phyloP scores from a whole-genome alignment of 2,113 vertebrate genomes.

The Chascanopsetta lugubris region DNA sequence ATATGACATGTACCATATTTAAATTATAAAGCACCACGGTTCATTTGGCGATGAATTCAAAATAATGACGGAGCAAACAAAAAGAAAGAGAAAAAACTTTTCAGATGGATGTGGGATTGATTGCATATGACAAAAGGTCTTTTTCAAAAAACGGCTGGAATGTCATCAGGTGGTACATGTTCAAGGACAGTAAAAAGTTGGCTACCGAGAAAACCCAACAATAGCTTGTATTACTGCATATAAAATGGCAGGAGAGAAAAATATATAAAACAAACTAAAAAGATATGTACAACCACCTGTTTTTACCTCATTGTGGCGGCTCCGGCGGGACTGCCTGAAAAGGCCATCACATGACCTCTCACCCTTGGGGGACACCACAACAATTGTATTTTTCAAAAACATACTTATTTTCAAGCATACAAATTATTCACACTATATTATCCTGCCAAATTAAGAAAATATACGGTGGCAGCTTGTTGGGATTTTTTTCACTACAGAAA shows the following conservation, averaged over 20 bases:
- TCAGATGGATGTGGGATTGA: slow-evolving; percentile 81
- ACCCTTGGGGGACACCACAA: slow-evolving; percentile 87
- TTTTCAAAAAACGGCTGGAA: slow-evolving; percentile 91
- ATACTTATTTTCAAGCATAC: slow-evolving; percentile 92
- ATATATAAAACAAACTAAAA: slow-evolving; percentile 82
- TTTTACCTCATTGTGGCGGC: slow-evolving; percentile 86
- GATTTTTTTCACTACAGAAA: slow-evolving; percentile 93
- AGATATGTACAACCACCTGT: slow-evolving; percentile 96
- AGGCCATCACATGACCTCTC: slow-evolving; percentile 93
- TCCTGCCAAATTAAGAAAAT: slow-evolving; percentile 99
- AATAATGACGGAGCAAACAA: slow-evolving; percentile 81
- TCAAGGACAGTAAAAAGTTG: slow-evolving; percentile 91
- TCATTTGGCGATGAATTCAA: slow-evolving; percentile 89
- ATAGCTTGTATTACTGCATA: slow-evolving; percentile 98
- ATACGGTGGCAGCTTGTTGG: slow-evolving; percentile 97
- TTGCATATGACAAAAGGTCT: slow-evolving; percentile 92
- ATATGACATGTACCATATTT: slow-evolving; percentile 95
- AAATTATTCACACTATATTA: slow-evolving; percentile 99
- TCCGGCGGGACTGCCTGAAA: slow-evolving; percentile 84
- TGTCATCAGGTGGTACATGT: slow-evolving; percentile 90
- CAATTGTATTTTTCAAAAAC: slow-evolving; percentile 83
- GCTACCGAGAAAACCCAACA: slow-evolving; percentile 96
- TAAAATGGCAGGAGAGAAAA: slow-evolving; percentile 95
- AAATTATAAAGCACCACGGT: slow-evolving; percentile 97
- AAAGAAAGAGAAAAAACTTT: slow-evolving; percentile 73